phyloP scores from a whole-genome alignment of 2,888 invertebrate species.

The Toxonevra muliebris region DNA sequence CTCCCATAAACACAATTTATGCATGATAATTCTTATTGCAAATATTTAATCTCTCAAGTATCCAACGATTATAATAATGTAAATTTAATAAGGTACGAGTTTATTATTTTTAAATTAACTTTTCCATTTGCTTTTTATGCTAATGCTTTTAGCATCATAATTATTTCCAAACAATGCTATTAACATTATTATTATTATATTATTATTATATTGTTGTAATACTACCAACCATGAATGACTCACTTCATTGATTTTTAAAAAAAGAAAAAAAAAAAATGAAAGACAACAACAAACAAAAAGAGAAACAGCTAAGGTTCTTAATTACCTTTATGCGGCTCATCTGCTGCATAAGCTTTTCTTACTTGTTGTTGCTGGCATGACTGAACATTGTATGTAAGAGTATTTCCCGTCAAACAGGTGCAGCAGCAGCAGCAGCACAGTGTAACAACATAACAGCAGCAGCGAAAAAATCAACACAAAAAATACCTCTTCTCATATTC shows the following conservation, averaged over 20 bases:
- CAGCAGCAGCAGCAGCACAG: conserved; percentile 11
- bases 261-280: not conserved
- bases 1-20: too few species aligned
- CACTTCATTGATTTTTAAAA: not conserved
- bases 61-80: too few species aligned
- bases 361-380: conserved; percentile 15
- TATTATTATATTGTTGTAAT: too few species aligned
- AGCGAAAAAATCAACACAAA: too few species aligned
- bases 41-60: too few species aligned
- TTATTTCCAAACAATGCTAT: too few species aligned
- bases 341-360: not conserved
- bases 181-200: too few species aligned
- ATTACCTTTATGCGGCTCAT: not conserved
- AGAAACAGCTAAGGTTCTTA: not conserved
- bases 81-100: too few species aligned
- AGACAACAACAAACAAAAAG: not conserved
- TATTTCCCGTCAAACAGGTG: conserved; percentile 31
- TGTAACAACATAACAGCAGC: not conserved
- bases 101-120: too few species aligned
- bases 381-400: not conserved
- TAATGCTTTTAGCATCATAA: too few species aligned
- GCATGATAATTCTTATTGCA: too few species aligned
- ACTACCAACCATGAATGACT: not conserved
- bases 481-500: conserved; percentile 24
- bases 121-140: too few species aligned